Evolutionary conservation across 2,113 vertebrate species (phyloP).

Genomic region (Nibea albiflora): DNA sequence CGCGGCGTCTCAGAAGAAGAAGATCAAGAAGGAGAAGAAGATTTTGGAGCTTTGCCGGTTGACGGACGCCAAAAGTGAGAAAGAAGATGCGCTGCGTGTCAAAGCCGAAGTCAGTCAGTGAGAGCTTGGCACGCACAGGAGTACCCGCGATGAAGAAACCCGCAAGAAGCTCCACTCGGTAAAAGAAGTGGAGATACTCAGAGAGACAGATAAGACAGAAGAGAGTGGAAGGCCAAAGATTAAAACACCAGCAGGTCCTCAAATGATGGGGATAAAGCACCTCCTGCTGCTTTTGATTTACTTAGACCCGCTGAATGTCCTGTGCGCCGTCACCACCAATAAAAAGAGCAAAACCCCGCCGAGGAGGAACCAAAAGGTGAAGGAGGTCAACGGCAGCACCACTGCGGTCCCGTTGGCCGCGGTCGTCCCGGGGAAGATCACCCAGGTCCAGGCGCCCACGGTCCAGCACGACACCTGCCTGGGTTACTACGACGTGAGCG

Average conservation of each 20-base stretch:
- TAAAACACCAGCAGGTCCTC: conserved; percentile 58
- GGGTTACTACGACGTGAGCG: conserved; percentile 99
- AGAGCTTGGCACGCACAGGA: conserved; percentile 37
- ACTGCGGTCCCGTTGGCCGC: conserved; percentile 70
- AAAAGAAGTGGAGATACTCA: conserved; percentile 50
- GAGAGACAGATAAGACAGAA: conserved; percentile 6
- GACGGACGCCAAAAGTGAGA: too few relatives aligned
- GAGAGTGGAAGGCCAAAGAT: conserved; percentile 49
- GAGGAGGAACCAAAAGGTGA: conserved; percentile 75
- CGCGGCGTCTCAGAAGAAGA: conserved; percentile 12
- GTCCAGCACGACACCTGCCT: conserved; percentile 91
- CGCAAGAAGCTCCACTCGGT: conserved; percentile 57
- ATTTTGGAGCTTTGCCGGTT: background rate
- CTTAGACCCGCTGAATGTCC: conserved; percentile 82
- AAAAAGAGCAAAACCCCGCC: conserved; percentile 76
- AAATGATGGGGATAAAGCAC: conserved; percentile 85
- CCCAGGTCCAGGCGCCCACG: conserved; percentile 83
- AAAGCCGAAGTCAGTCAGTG: conserved; percentile 29
- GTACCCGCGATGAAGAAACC: conserved; percentile 60
- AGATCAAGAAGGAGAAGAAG: background rate
- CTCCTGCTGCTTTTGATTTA: conserved; percentile 85
- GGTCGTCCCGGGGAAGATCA: conserved; percentile 66
- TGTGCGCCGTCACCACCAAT: conserved; percentile 71
- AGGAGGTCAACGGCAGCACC: conserved; percentile 81
- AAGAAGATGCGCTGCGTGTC: conserved; percentile 49